A percentile compares a stretch with the other conserved stretches of the same genome.
phyloP scores from a whole-genome alignment of 2,113 vertebrate genomes.

The Bungarus multicinctus region DNA sequence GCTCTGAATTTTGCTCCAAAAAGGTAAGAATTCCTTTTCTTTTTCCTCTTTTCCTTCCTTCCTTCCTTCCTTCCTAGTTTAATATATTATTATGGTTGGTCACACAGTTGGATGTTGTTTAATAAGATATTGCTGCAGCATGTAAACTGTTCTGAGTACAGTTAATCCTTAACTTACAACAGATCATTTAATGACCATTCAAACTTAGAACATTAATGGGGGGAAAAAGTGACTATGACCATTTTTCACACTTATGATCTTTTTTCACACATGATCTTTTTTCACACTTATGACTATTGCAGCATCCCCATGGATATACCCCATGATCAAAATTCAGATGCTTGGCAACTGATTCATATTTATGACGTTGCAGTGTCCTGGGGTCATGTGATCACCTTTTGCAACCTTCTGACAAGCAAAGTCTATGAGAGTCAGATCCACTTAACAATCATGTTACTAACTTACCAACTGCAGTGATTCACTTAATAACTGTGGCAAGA shows the following conservation, averaged over 20 bases:
- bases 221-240: neutral
- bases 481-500: neutral
- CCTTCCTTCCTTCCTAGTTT: neutral
- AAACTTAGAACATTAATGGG: neutral
- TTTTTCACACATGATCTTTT: too few relatives aligned
- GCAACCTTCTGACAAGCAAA: neutral
- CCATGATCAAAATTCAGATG: neutral
- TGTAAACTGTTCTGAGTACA: neutral
- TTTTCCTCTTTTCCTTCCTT: neutral
- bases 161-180: neutral
- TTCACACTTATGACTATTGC: neutral
- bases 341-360: neutral
- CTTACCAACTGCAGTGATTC: neutral
- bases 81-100: neutral
- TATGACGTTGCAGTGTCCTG: neutral
- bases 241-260: neutral
- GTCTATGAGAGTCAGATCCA: neutral
- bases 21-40: constrained; percentile 77
- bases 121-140: neutral
- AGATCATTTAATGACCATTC: neutral
- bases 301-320: neutral
- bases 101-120: neutral
- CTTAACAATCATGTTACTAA: neutral
- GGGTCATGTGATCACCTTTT: neutral
- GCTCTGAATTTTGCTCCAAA: constrained; percentile 90